phyloP scores from a whole-genome alignment of 2,797 vertebrate species.

The Acrossocheilus wenchowensis region DNA sequence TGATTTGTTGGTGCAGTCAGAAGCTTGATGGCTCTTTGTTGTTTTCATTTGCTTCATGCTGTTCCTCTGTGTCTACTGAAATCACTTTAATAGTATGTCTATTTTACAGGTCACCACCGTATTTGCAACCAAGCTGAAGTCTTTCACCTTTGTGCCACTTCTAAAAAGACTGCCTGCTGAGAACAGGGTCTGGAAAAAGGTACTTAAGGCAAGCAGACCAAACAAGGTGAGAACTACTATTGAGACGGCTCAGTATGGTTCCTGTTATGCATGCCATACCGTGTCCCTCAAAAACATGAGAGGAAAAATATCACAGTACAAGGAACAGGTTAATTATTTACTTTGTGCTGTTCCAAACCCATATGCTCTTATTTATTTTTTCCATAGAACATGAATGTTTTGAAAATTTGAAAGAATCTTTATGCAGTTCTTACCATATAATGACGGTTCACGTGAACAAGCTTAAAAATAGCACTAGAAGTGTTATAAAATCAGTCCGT shows the following conservation, averaged over 20 bases:
- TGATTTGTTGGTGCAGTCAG: background rate
- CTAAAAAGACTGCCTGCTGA: conserved; percentile 81
- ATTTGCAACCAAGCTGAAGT: conserved; percentile 72
- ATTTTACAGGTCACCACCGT: conserved; percentile 76
- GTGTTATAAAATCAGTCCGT: background rate
- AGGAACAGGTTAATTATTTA: background rate
- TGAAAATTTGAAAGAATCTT: background rate
- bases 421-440: background rate
- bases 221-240: conserved; percentile 65
- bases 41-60: background rate
- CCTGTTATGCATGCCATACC: background rate
- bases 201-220: conserved; percentile 40
- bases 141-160: conserved; percentile 86
- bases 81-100: background rate
- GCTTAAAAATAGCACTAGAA: background rate
- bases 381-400: background rate
- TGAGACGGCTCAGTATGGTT: background rate
- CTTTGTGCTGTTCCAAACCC: background rate
- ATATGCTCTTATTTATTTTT: background rate
- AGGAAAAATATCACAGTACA: background rate
- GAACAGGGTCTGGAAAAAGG: conserved; percentile 59
- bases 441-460: background rate
- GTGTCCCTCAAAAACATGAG: background rate
- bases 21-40: conserved; percentile 1
- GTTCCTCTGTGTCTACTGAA: background rate